Conservation (phyloP, 2,888 invertebrate genomes). For the Agrypnus murinus region DNA sequence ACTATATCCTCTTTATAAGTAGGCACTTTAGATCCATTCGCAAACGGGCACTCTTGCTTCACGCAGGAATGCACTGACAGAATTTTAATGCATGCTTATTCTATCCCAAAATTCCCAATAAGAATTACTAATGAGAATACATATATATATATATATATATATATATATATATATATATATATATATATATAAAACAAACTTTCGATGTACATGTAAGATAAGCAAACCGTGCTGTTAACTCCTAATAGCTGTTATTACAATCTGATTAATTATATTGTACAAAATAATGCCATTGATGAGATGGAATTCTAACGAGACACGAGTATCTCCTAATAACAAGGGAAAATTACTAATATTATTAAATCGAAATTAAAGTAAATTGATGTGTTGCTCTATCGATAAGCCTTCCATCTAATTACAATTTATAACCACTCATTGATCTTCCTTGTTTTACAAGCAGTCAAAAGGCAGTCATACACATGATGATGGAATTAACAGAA, state of each 20-base stretch:
- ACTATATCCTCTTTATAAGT: slow-evolving; percentile 1
- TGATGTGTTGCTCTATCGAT: slow-evolving; percentile 4
- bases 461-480: no score
- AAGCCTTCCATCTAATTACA: slow-evolving; percentile 1
- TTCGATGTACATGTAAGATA: no score
- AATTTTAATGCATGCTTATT: not conserved
- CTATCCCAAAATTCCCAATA: not conserved
- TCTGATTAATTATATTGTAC: not conserved
- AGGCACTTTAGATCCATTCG: slow-evolving; percentile 6
- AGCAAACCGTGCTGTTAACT: no score
- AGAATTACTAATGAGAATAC: not conserved
- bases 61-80: not conserved
- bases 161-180: no score
- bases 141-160: no score
- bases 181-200: no score
- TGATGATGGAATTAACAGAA: no score
- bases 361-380: not conserved
- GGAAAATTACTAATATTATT: slow-evolving; percentile 10
- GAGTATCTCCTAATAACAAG: not conserved
- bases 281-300: not conserved
- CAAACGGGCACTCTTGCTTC: not conserved
- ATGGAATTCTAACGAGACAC: not conserved
- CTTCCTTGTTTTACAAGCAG: no score
- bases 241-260: no score
- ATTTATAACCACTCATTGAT: no score